phyloP scores from a whole-genome alignment of 2,797 vertebrate species.

The Hipposideros larvatus region DNA sequence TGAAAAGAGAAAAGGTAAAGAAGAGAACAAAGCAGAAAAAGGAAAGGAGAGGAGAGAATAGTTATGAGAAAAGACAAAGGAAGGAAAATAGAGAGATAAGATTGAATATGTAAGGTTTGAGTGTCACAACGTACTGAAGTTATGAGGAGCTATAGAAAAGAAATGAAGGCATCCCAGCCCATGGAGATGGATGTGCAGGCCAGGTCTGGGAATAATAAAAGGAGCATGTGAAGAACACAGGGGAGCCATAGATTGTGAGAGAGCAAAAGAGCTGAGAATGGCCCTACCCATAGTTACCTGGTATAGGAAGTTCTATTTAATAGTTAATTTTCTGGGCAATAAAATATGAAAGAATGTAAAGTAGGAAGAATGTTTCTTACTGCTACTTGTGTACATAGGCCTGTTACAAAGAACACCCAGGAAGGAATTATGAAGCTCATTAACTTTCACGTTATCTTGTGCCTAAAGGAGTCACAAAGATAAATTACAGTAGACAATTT shows the following conservation, averaged over 20 bases:
- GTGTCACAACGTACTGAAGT: not conserved
- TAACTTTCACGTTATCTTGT: not conserved
- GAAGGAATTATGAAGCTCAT: not conserved
- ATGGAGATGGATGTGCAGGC: not conserved
- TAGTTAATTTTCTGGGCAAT: not conserved
- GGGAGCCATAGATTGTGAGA: not conserved
- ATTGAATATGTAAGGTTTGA: not conserved
- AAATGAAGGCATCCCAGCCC: not conserved
- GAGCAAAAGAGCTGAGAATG: not conserved
- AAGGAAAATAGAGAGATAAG: not conserved
- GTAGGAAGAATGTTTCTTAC: not conserved
- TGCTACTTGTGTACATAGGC: not conserved
- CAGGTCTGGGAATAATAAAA: not conserved
- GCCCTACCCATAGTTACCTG: not conserved
- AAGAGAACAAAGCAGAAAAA: not conserved
- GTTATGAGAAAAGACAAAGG: not conserved
- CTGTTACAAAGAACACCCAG: not conserved
- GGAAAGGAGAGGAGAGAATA: not conserved
- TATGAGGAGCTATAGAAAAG: not conserved
- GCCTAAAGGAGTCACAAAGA: not conserved
- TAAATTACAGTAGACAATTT: not conserved
- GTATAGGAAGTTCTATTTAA: not conserved
- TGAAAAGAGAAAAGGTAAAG: not conserved
- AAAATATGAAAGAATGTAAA: not conserved
- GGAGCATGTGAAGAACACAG: not conserved